Conservation (phyloP, 2,113 vertebrate genomes). For the Apodemus speciosus region DNA sequence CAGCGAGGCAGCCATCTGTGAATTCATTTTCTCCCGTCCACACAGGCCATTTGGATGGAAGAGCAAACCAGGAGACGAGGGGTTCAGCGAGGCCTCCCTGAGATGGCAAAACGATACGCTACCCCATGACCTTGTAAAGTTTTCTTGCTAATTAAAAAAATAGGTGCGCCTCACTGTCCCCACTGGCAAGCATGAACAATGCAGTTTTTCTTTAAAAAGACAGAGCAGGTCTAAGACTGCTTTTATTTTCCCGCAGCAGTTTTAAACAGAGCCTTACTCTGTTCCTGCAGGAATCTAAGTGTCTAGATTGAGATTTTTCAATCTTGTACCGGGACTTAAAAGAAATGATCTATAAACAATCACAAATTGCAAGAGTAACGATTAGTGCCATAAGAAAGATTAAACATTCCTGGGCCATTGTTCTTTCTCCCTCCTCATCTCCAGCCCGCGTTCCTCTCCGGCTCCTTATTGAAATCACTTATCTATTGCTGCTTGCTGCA, state of each 20-base stretch:
- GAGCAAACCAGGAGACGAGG: conserved; percentile 30
- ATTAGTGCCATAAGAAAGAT: conserved; percentile 93
- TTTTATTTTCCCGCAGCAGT: conserved; percentile 79
- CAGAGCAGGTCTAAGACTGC: conserved; percentile 76
- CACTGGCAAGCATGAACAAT: conserved; percentile 71
- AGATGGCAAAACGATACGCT: conserved; percentile 67
- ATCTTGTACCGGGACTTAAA: conserved; percentile 88
- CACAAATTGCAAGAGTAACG: conserved; percentile 91
- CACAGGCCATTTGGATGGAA: conserved; percentile 71
- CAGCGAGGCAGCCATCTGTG: conserved; percentile 72
- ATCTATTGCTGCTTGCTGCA: conserved; percentile 91
- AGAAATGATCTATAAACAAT: conserved; percentile 93
- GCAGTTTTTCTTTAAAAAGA: conserved; percentile 80
- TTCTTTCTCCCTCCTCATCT: conserved; percentile 87
- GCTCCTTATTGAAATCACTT: conserved; percentile 94
- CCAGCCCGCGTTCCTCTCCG: conserved; percentile 88
- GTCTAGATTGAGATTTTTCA: conserved; percentile 88
- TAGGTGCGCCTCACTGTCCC: conserved; percentile 58
- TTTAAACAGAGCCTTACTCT: conserved; percentile 80
- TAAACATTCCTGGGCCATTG: conserved; percentile 91
- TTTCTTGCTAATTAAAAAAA: conserved; percentile 75
- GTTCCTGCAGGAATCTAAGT: conserved; percentile 84
- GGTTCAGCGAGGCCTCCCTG: conserved; percentile 16
- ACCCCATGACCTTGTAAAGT: conserved; percentile 76
- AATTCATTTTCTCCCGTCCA: conserved; percentile 71